Base-by-base conservation (phyloP, 2,888 invertebrate genomes). In the Pterobdella sp. region DNA sequence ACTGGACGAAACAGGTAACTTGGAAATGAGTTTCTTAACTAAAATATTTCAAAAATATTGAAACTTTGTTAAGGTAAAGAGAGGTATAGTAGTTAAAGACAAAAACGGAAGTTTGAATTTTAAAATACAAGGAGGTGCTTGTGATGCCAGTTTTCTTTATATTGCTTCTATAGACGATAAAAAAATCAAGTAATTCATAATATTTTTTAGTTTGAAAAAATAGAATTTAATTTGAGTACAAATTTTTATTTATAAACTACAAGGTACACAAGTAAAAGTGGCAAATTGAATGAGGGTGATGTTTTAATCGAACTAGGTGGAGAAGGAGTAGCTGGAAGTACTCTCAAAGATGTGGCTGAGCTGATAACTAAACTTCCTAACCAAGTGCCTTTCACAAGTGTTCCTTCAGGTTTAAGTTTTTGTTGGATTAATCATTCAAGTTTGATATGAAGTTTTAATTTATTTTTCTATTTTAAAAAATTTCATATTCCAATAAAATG, bases 231-330 rank as follows among this genome's bases (percentile, higher is more conserved):
- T n/a, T n/a, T n/a, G n/a, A n/a, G n/a, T n/a, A n/a, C n/a, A n/a
- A n/a, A n/a, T n/a, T n/a, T n/a, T 42, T 22, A 42, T 14, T 14
- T 42, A 22, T 42, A 42, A 14, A 22, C 7, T 42, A 14, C 10
- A 7, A 56, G 60, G 26, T 14, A 56, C 60, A 49, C 26, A 10
- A 37, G 42, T 52, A 52, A 69, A 69, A 69, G 3, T 26, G 29
- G 31, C 7, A 2, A 69, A 10, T 34, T 69, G 52, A 26, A 36
- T 34, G 31, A 42, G 29, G 69, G 69, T 14, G 69, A 69, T 34
- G 34, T 69, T 1, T 29, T 69, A 26, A 29, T 69, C 0, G 69
- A 69, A 36, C 52, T 69, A 52, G 49, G 42, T 52, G 69, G 69
- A 37, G 69, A 69, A 29, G 42, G 42, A 1, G 69, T 69, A 10